Conservation (phyloP, 1,140 invertebrate genomes). For the Macrotrachela quadricornifera region DNA sequence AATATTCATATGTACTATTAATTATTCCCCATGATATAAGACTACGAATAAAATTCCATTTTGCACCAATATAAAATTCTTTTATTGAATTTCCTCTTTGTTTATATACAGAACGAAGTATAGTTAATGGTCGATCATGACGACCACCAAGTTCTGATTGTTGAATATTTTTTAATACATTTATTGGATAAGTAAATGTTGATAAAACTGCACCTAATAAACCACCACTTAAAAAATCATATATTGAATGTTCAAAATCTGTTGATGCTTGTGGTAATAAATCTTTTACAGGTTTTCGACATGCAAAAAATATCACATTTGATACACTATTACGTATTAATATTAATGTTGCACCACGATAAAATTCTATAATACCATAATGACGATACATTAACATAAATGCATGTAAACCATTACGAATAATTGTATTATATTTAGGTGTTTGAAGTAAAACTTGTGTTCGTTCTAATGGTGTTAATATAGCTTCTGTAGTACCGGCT, state of each 20-base stretch:
- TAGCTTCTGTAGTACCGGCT: slow-evolving; percentile 56
- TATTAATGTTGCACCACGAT: slow-evolving; percentile 47
- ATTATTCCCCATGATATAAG: slow-evolving; percentile 95
- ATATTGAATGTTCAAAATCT: slow-evolving; percentile 15
- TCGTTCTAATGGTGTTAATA: slow-evolving; percentile 72
- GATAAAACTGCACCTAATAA: slow-evolving; percentile 73
- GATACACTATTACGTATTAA: slow-evolving; percentile 60
- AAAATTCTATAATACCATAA: slow-evolving; percentile 44
- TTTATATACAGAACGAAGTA: slow-evolving; percentile 47
- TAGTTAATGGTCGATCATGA: slow-evolving; percentile 44
- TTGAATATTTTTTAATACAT: slow-evolving; percentile 85
- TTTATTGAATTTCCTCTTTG: slow-evolving; percentile 52
- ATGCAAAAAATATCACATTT: slow-evolving; percentile 72
- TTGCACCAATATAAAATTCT: slow-evolving; percentile 72
- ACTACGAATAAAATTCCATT: slow-evolving; percentile 74
- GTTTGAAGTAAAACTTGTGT: slow-evolving; percentile 79
- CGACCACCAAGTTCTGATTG: slow-evolving; percentile 67
- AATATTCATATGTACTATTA: slow-evolving; percentile 67
- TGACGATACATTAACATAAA: slow-evolving; percentile 42
- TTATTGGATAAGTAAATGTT: slow-evolving; percentile 85
- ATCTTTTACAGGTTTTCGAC: slow-evolving; percentile 48
- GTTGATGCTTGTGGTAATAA: slow-evolving; percentile 1
- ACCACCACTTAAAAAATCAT: slow-evolving; percentile 75
- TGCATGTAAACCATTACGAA: slow-evolving; percentile 67
- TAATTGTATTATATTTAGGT: slow-evolving; percentile 54